phyloP scores from a whole-genome alignment of 2,888 invertebrate species.

The Lithophane socia region DNA sequence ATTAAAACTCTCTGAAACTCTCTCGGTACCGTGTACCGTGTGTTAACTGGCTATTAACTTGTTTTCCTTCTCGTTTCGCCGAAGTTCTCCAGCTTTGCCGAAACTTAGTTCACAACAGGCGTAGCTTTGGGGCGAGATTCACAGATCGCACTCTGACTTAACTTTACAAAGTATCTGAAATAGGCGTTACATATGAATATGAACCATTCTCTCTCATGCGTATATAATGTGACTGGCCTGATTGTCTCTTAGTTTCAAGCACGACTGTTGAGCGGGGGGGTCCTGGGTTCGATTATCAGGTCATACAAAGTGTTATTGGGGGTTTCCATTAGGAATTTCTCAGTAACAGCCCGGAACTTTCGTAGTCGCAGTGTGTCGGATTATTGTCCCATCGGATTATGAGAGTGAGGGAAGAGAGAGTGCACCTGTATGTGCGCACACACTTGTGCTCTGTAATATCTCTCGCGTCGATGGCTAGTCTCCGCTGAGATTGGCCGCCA shows the following conservation, averaged over 20 bases:
- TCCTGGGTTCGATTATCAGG: background rate
- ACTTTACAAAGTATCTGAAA: background rate
- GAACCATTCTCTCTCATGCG: background rate
- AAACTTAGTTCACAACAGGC: constrained; percentile 25
- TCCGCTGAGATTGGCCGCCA: background rate
- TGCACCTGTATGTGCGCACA: background rate
- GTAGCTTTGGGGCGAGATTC: background rate
- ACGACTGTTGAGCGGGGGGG: background rate
- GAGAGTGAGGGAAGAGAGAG: background rate
- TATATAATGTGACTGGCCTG: background rate
- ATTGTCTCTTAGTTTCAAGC: background rate
- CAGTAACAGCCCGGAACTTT: background rate
- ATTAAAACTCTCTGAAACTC: constrained; percentile 17
- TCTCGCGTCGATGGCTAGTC: background rate
- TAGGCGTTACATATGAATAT: background rate
- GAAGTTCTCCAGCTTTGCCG: constrained; percentile 21
- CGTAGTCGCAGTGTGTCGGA: background rate
- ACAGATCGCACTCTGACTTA: background rate
- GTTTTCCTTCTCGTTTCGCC: constrained; percentile 28
- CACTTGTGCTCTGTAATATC: background rate
- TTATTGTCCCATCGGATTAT: background rate
- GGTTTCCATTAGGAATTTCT: background rate
- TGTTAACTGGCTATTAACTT: constrained; percentile 42
- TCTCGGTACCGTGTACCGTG: background rate
- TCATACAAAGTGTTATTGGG: background rate